Evolutionary conservation across 2,888 invertebrate species (phyloP), one percentile per base, ranked within the genome.

Genomic region (Tetrapedia diversipes): DNA sequence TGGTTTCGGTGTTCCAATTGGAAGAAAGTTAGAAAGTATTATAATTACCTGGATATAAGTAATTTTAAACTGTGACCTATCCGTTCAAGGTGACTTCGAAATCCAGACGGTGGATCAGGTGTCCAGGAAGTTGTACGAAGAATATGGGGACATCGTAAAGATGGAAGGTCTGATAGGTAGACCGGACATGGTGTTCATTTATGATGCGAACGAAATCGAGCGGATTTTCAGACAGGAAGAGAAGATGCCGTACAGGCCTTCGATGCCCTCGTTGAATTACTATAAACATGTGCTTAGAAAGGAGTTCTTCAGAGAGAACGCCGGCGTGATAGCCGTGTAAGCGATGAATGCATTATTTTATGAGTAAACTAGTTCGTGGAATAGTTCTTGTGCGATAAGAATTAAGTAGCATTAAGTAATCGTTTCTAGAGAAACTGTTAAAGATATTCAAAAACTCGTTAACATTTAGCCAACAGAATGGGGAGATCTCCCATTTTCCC

Each of bases 281-380:
- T 96, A 95, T 91, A 96, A 96, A 82, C 95, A 95, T 84, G 94
- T 93, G 0, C 89, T 95, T 54, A 92, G 95, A 77, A 95, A 94
- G 89, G 94, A 95, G 59, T 95, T 95, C 88, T 96, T 96, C 85
- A 94, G 94, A 0, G 94, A 94, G 76, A 93, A 94, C 63, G 95
- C 94, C 0, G 96, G 96, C 56, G 95, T 96, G 6, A 95, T 96
- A 81, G 95, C 95, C 3, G 95, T 95, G 96, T 96, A 92, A 94
- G 95, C 3, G 7, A 32, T 19, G 7, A 32, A 22, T 16, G 3
- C 16, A 24, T n/a, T 8, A 29, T 64, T 29, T 19, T 24, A 14
- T 22, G n/a, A n/a, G 4, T 45, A 45, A 4, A 19, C 19, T 22
- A 45, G n/a, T n/a, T n/a, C n/a, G n/a, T n/a, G n/a, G n/a, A n/a